Base-by-base conservation (phyloP, 2,113 vertebrate genomes). In the Oreotrochilus melanogaster region DNA sequence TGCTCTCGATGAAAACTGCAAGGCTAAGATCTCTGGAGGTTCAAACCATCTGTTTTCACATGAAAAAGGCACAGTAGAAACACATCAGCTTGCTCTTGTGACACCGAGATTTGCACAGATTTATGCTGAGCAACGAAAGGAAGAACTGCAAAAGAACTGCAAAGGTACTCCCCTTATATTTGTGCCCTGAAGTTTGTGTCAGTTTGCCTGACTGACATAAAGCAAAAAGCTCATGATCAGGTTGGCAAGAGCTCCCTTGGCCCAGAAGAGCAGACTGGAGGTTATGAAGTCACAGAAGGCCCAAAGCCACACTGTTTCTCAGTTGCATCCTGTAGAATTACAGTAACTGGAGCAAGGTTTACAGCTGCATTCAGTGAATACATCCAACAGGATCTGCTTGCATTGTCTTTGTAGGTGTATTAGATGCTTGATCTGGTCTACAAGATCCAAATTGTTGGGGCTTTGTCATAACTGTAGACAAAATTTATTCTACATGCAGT, bases 241-340 rank as follows among this genome's bases (percentile, higher is more conserved):
- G 10, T 17, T 78, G 27, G 7, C 43, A 86, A 45, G 48, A 48
- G 6, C n/a, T 92, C 22, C 47, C 15, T 43, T n/a, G 14, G 11
- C 16, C 39, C 27, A 56, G 11, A 56, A 56, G 10, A 21, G 21
- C 27, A 76, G 58, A 8, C 14, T 56, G 22, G 25, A 53, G 18
- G 12, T 62, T 47, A 57, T 16, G 33, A 62, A 78, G n/a, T 56
- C 42, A 58, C 8, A 57, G 33, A 21, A 69, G 64, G 21, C 22
- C 18, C 7, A 3, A 17, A 75, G 31, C 5, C 18, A 48, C 7
- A 4, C 27, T 0, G 0, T 37, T 57, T 53, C 37, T 33, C 45
- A 10, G 21, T 75, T 80, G 69, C 0, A 0, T 39, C 28, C 33
- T 58, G 18, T 31, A 80, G 42, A 25, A 51, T 39, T 64, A 47